Base-by-base conservation (phyloP, 2,797 vertebrate species). In the Scarus forsteni region DNA sequence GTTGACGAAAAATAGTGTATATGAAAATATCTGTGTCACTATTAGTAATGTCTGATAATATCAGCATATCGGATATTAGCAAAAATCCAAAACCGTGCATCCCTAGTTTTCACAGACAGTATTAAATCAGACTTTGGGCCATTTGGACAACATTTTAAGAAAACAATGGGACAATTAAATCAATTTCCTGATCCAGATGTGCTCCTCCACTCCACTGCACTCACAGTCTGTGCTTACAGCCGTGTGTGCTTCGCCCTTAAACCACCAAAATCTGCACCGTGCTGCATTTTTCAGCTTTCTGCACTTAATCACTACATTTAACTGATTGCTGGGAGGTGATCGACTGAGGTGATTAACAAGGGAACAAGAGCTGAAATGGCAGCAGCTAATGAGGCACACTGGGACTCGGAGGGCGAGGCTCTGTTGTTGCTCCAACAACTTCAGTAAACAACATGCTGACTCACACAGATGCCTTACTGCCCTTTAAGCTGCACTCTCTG, bases 341-440 rank as follows among this genome's bases (percentile, higher is more conserved):
- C 72, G 89, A 91, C 85, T 86, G 81, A 86, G 88, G 85, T 95
- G 94, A 95, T 94, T 94, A 86, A 81, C 89, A 89, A 75, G 81
- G 88, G 89, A 94, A 89, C 91, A 76, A 88, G 62, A 94, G 71
- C 83, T 57, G 80, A 94, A 92, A 94, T 94, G 66, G 70, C 93
- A 93, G 83, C 73, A 84, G 83, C 87, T 97, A 96, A 95, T 96
- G 94, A 96, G 73, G 76, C 93, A 86, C 90, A 88, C 88, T 91
- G 91, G 91, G 86, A 96, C 93, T 93, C 84, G 77, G 91, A 94
- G 92, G 91, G 79, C 71, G 62, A 62, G 62, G 49, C 70, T 73
- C 82, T 73, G 80, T 80, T 78, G 80, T 79, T 85, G 80, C 73
- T 92, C 74, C 77, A 73, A 57, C 78, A 80, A 76, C 72, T 77